Percentiles rank a stretch among this genome's conserved stretches.
Evolutionary conservation across 1,140 invertebrate species (phyloP).

Genomic region (Whitmania pigra): DNA sequence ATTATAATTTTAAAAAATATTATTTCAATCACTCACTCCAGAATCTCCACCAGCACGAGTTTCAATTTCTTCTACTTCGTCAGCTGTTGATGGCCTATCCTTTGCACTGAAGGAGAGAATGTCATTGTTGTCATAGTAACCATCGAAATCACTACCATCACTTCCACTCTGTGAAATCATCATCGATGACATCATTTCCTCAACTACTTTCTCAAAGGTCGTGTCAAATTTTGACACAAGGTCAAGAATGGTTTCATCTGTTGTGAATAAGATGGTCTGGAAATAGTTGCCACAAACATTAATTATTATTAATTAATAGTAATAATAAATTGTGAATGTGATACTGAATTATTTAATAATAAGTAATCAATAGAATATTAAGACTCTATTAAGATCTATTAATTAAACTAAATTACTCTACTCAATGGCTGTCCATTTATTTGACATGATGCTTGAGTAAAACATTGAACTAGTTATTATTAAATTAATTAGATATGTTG

Average conservation of each 20-base stretch:
- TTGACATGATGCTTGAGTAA: no score
- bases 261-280: conserved; percentile 70
- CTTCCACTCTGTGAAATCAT: background rate
- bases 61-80: conserved; percentile 31
- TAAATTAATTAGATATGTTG: no score
- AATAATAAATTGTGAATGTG: no score
- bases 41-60: no score
- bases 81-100: conserved; percentile 36
- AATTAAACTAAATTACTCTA: no score
- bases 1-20: no score
- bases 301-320: conserved; percentile 4
- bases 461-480: no score
- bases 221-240: conserved; percentile 57
- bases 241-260: conserved; percentile 59
- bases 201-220: conserved; percentile 47
- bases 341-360: no score
- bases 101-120: conserved; percentile 17
- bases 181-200: conserved; percentile 22
- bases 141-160: conserved; percentile 29
- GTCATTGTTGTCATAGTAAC: conserved; percentile 30
- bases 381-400: no score
- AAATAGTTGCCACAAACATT: conserved; percentile 30
- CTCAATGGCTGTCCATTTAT: no score
- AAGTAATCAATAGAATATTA: no score
- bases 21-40: no score